phyloP scores from a whole-genome alignment of 2,888 invertebrate genomes.

The Melanargia galathea region DNA sequence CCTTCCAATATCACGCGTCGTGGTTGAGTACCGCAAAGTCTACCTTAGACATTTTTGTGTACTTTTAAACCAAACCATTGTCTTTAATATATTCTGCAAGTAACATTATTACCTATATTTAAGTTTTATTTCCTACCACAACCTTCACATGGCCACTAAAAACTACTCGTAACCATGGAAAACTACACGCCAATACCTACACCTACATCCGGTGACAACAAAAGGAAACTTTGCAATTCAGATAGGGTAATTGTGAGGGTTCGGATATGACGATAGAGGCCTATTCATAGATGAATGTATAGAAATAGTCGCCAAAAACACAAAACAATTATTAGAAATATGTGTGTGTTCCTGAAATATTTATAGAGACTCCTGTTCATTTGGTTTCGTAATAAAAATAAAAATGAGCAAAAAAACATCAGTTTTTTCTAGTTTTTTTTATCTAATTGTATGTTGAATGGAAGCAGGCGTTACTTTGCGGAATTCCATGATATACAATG shows the following conservation, averaged over 20 bases:
- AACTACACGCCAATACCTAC: conserved; percentile 40
- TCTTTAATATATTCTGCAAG: too few relatives aligned
- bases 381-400: too few relatives aligned
- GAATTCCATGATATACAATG: too few relatives aligned
- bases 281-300: conserved; percentile 46
- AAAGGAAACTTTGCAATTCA: conserved; percentile 59
- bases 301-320: conserved; percentile 23
- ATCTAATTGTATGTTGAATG: too few relatives aligned
- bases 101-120: too few relatives aligned
- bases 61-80: too few relatives aligned
- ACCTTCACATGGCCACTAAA: conserved; percentile 49
- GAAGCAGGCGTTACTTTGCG: too few relatives aligned
- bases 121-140: conserved; percentile 48
- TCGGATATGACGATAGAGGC: conserved; percentile 46
- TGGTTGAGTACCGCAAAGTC: too few relatives aligned
- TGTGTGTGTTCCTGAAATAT: not conserved
- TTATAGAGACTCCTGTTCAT: not conserved
- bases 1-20: too few relatives aligned
- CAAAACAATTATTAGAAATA: not conserved
- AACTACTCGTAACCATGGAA: conserved; percentile 42
- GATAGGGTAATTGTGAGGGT: conserved; percentile 51
- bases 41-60: too few relatives aligned
- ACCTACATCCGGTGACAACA: conserved; percentile 44
- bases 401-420: too few relatives aligned
- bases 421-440: too few relatives aligned